phyloP scores from a whole-genome alignment of 1,140 invertebrate genomes.

The Saccostrea cuccullata region DNA sequence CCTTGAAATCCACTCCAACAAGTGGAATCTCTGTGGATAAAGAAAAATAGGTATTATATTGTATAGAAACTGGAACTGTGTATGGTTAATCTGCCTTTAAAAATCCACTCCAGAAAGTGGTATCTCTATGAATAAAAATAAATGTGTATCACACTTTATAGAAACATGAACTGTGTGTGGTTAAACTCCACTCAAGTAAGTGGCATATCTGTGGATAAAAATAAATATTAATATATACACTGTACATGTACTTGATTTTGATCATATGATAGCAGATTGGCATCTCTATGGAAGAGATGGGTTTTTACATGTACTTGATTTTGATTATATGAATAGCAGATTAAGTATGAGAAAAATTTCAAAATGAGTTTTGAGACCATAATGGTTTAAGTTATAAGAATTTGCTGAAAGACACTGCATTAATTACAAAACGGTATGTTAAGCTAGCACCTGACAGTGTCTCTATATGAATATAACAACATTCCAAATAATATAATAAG shows the following conservation, averaged over 20 bases:
- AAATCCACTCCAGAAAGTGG: constrained; percentile 68
- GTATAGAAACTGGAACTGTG: constrained; percentile 74
- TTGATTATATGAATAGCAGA: too few relatives aligned
- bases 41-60: constrained; percentile 74
- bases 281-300: too few relatives aligned
- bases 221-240: constrained; percentile 64
- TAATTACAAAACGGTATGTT: too few relatives aligned
- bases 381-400: too few relatives aligned
- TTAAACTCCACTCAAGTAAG: constrained; percentile 69
- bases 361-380: too few relatives aligned
- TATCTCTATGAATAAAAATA: constrained; percentile 67
- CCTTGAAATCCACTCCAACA: constrained; percentile 68
- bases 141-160: constrained; percentile 72
- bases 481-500: too few relatives aligned
- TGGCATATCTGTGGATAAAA: constrained; percentile 67
- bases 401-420: too few relatives aligned
- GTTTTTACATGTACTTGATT: constrained; percentile 53
- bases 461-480: too few relatives aligned
- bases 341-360: too few relatives aligned
- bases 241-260: constrained; percentile 58
- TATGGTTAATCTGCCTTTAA: constrained; percentile 65
- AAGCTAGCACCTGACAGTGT: too few relatives aligned
- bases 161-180: constrained; percentile 73
- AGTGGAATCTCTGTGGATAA: constrained; percentile 72
- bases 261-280: too few relatives aligned